Evolutionary conservation across 23 tunicate genomes (phyloP), one percentile per base, ranked within the genome.

Genomic region (Phallusia fumigata): DNA sequence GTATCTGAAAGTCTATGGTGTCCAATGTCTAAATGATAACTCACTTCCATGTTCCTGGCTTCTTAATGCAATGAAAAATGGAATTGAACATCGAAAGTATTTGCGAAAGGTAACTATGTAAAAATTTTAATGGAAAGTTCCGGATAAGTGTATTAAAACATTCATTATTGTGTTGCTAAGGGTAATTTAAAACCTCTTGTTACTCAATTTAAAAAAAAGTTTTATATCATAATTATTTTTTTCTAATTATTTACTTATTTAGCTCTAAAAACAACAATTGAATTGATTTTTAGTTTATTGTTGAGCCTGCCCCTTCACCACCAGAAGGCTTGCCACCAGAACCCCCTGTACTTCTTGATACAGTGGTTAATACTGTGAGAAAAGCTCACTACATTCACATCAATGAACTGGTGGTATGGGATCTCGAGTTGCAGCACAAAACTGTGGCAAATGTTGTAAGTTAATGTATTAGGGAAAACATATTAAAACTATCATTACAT

Each of bases 331-430:
- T n/a, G 0, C 85, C 90, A 72, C 49, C 83, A 51, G 53, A 34
- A 31, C 85, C 81, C 0, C 85, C 85, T 1, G 87, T 90, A 28
- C 36, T 30, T 19, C 74, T 92, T 19, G 86, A 84, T 19, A 88
- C 92, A 15, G 64, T 92, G 18, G 22, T 92, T 18, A 76, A 80
- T 19, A 32, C 89, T 10, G 80, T 92, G 5, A 88, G 97, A 19
- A 81, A 92, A 31, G 78, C 91, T 12, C 85, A 83, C 44, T 88
- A 83, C 58, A 31, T 52, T 12, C 80, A 81, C 75, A 36, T 92
- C 28, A 35, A 85, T 73, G 97, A 92, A 65, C 74, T 92, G 45
- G 36, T 78, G 31, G 91, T 79, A 19, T 92, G 97, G 97, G 92
- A 88, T 76, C 31, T 92, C 3, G 85, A 84, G 36, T 73, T 87